Evolutionary conservation across 2,113 vertebrate genomes (phyloP).

Genomic region (Cricetomys ansorgei): DNA sequence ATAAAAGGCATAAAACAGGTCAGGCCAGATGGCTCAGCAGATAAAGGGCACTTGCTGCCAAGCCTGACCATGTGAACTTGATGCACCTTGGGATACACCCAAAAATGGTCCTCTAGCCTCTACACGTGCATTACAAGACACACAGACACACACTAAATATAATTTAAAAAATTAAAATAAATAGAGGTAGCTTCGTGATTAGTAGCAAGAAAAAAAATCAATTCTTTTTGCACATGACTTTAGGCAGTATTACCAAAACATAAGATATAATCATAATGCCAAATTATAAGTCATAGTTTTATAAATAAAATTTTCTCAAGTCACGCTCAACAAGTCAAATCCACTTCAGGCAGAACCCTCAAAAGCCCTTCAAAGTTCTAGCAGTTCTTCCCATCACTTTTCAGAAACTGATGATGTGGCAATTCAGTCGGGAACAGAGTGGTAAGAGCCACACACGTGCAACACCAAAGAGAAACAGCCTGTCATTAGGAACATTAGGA

Average conservation of each 20-base stretch:
- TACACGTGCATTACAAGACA: not conserved
- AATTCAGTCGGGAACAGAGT: not conserved
- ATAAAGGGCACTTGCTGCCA: not conserved
- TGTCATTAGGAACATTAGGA: not conserved
- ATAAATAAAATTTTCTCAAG: not conserved
- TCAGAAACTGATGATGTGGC: conserved; percentile 87
- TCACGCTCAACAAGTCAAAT: rapidly evolving
- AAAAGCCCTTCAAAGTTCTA: not conserved
- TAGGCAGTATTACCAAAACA: not conserved
- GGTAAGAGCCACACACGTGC: not conserved
- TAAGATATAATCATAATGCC: not conserved
- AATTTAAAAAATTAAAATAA: not conserved
- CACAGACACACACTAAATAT: not conserved
- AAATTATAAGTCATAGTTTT: not conserved
- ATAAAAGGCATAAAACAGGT: not conserved
- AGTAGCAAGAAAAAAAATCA: not conserved
- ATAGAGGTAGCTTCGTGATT: not conserved
- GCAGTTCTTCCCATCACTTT: not conserved
- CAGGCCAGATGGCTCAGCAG: not conserved
- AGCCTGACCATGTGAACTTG: not conserved
- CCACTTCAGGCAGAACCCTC: not conserved
- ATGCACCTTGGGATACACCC: not conserved
- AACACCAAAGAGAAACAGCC: not conserved
- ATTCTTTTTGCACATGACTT: conserved; percentile 5
- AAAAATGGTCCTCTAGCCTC: not conserved